Evolutionary conservation across 2,888 invertebrate species (phyloP).

Genomic region (Acronicta aceris): DNA sequence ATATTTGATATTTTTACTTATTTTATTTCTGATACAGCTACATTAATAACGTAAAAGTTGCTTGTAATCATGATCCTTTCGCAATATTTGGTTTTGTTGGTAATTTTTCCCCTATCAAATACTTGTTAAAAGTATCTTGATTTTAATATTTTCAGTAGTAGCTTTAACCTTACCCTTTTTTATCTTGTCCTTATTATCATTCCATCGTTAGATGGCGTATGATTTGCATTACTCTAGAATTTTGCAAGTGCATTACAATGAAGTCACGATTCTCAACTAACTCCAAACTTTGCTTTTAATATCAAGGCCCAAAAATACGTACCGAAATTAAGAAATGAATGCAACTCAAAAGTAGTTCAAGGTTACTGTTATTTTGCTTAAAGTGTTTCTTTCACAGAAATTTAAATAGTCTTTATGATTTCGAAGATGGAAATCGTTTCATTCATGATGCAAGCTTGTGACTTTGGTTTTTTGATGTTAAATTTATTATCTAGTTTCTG

Average conservation of each 20-base stretch:
- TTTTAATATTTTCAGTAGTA: constrained; percentile 4
- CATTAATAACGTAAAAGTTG: not conserved
- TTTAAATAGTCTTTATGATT: constrained; percentile 36
- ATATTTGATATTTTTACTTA: constrained; percentile 3
- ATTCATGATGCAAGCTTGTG: constrained; percentile 33
- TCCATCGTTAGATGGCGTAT: constrained; percentile 19
- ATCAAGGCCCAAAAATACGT: constrained; percentile 71
- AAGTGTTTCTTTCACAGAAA: constrained; percentile 59
- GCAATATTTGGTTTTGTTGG: too few relatives aligned
- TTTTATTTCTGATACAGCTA: not conserved
- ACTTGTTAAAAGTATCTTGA: not conserved
- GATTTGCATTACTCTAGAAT: constrained; percentile 41
- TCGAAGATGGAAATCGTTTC: constrained; percentile 29
- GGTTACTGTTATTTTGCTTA: constrained; percentile 63
- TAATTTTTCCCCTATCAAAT: too few relatives aligned
- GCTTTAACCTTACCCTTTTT: constrained; percentile 29
- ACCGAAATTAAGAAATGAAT: constrained; percentile 69
- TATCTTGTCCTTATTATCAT: constrained; percentile 19
- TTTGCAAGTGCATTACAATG: constrained; percentile 48
- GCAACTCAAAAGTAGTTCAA: constrained; percentile 69
- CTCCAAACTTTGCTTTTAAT: constrained; percentile 70
- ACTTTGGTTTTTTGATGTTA: constrained; percentile 3
- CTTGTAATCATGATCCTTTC: not conserved
- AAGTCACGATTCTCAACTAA: constrained; percentile 67
- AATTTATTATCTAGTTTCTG: not conserved